Base-by-base conservation (phyloP, 2,113 vertebrate species). In the Malurus elegans region DNA sequence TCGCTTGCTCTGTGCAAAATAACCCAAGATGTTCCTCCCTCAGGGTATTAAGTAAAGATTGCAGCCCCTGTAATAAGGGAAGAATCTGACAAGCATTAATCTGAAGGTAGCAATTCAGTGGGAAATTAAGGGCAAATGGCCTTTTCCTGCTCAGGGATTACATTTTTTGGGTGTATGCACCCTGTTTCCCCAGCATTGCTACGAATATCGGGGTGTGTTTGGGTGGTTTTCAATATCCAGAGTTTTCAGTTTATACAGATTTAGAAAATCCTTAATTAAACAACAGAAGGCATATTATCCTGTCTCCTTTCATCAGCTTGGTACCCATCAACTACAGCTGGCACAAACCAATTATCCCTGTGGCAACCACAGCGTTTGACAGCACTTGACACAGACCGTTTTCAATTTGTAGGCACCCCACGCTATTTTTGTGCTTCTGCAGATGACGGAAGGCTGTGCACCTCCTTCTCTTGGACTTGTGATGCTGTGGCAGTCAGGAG, bases 341-440 rank as follows among this genome's bases (percentile, higher is more conserved):
- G 74, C 94, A 91, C 92, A 95, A 94, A 89, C 79, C 91, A 97
- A 92, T 94, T 95, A 96, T 96, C 93, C 94, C 94, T 96, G 94
- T 95, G 94, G 91, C 95, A 97, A 90, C 91, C 84, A 88, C 54
- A 86, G 93, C 60, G 84, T 97, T 94, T 96, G 96, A 95, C 88
- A 87, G 82, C 70, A 93, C 90, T 86, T 91, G 86, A 97, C 88
- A 93, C 64, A 73, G 76, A 76, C 80, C 3, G 1, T 86, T 97
- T 92, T 89, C 84, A 87, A 94, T 84, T 65, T 73, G 74, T 66
- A 94, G 81, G 71, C 57, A 83, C 70, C 74, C 54, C 32, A 7
- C 70, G 78, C 74, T 93, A 90, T 91, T 93, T 95, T 72, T 84
- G 34, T 85, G 65, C 40, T 69, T 65, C 50, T 91, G 58, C 51